Evolutionary conservation across 2,797 vertebrate genomes (phyloP), one percentile per base, ranked within the genome.

Genomic region (Selene dorsalis): DNA sequence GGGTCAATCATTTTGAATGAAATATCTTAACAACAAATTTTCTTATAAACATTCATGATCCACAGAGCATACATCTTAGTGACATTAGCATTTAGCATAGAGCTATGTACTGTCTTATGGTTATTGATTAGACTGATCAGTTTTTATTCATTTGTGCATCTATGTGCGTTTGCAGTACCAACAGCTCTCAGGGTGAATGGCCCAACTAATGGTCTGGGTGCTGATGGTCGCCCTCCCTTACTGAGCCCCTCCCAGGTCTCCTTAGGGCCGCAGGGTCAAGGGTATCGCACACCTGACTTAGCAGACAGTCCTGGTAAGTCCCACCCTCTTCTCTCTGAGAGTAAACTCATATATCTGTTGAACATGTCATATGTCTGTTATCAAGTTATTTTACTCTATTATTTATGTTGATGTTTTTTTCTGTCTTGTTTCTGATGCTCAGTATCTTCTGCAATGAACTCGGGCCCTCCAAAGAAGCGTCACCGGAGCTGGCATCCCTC

Each of bases 381-480:
- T 58, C 6, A 4, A 2, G 7, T 8, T 30, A 14, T 26, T 32
- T 47, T 9, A 4, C 9, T 38, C 3, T 18, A 0, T 50, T 22
- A 43, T 43, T n/a, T 64, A 9, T 50, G 12, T 58, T 47, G 7
- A 69, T 13, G 3, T 22, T 58, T 12, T n/a, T 58, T 22, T 59
- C 20, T 43, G 9, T 67, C 16, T 69, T 69, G 20, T 82, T 60
- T 62, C 47, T 69, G 10, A 39, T 66, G 12, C 70, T 66, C 74
- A 95, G 94, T 84, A 9, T 92, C 92, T 6, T 90, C 93, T 41
- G 93, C 95, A 50, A 95, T 99, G 94, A 95, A 91, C 90, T 96
- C 97, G 4, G 98, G 96, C 14, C 98, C 98, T 48, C 98, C 97
- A 30, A 99, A 99, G 94, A 99, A 99, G 86, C 96, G 98, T 1